Conservation (phyloP, 2,797 vertebrate genomes). For the Gambusia yucatana region DNA sequence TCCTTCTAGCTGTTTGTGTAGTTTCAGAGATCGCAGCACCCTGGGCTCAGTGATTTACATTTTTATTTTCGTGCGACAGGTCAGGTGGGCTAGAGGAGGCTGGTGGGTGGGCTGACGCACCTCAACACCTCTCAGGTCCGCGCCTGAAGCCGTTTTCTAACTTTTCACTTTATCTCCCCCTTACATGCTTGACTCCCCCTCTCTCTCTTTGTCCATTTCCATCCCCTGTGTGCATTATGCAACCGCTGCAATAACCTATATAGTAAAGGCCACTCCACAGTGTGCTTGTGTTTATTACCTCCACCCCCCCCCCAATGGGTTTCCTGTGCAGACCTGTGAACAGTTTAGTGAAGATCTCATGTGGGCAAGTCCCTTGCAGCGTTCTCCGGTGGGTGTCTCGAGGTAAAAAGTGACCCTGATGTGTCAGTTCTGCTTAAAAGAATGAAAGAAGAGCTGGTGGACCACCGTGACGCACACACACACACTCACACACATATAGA, state of each 20-base stretch:
- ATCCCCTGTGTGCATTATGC: conserved; percentile 35
- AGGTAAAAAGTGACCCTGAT: conserved; percentile 74
- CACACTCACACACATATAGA: conserved; percentile 26
- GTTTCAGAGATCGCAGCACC: conserved; percentile 21
- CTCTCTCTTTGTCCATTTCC: background rate
- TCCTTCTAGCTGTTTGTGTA: conserved; percentile 34
- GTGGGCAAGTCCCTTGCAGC: conserved; percentile 39
- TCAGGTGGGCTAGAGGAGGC: conserved; percentile 32
- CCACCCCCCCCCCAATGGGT: conserved; percentile 10
- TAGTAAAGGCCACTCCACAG: conserved; percentile 57
- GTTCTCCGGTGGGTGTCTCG: conserved; percentile 66
- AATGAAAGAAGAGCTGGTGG: conserved; percentile 60
- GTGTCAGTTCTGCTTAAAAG: conserved; percentile 76
- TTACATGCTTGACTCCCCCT: conserved; percentile 5
- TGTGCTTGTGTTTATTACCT: conserved; percentile 5
- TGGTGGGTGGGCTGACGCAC: background rate
- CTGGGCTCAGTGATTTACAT: conserved; percentile 29
- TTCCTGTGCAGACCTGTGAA: conserved; percentile 44
- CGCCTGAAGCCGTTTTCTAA: conserved; percentile 16
- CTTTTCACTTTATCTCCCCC: conserved; percentile 28
- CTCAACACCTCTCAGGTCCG: background rate
- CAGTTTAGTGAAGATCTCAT: conserved; percentile 52
- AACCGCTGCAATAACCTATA: conserved; percentile 62
- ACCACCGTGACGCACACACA: conserved; percentile 59
- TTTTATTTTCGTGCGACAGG: conserved; percentile 24